Percentiles rank a stretch among this genome's conserved stretches.
These are phyloP conservation scores for Sebastes flavidus DNA, from an alignment of 2,797 vertebrate genomes.

Conservation along the genomic window DNA sequence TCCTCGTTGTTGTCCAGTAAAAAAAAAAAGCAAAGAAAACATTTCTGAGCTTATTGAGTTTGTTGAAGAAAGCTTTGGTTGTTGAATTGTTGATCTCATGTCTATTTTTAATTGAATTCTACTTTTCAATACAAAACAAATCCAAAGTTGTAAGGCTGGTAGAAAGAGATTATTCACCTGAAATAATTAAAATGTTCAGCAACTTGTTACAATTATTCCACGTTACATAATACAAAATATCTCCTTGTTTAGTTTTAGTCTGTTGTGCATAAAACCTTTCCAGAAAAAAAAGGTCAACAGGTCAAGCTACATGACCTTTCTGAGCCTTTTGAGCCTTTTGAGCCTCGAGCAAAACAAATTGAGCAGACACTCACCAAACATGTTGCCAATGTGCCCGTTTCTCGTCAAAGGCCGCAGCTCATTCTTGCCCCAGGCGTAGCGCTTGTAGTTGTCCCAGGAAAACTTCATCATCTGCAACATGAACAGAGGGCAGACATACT, in stretches of 20 bases:
- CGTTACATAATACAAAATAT: background rate
- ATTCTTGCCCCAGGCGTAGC: slow-evolving; percentile 93
- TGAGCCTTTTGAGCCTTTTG: background rate
- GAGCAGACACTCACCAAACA: slow-evolving; percentile 91
- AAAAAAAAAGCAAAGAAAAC: background rate
- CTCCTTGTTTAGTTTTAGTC: background rate
- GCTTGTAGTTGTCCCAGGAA: slow-evolving; percentile 96
- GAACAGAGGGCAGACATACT: slow-evolving; percentile 36
- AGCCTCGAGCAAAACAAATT: background rate
- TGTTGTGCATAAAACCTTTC: background rate
- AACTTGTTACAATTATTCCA: background rate
- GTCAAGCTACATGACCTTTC: background rate
- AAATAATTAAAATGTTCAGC: background rate
- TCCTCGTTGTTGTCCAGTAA: background rate
- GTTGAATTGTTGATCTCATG: background rate
- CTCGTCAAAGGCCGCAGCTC: slow-evolving; percentile 92
- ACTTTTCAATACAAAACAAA: background rate
- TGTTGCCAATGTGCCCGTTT: slow-evolving; percentile 94
- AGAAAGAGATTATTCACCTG: background rate
- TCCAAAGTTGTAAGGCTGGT: background rate
- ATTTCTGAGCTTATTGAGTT: background rate
- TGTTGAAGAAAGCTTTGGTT: background rate
- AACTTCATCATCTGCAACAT: slow-evolving; percentile 97
- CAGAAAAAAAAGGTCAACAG: slow-evolving; percentile 12
- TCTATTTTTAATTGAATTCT: background rate